These are phyloP conservation scores for Trilocha varians DNA, from an alignment of 2,888 invertebrate genomes.

Conservation along the genomic window DNA sequence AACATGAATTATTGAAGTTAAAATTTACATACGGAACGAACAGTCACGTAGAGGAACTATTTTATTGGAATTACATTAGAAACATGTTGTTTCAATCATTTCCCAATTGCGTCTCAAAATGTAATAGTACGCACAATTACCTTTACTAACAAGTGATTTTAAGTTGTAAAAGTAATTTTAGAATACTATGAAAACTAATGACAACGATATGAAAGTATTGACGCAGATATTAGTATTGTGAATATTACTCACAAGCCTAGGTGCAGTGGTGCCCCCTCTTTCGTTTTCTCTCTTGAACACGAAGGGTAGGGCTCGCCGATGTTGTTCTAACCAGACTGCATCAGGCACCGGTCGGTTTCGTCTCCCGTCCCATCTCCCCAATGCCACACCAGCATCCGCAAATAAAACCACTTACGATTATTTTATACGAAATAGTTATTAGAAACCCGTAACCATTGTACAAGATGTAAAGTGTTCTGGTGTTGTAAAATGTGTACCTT, in stretches of 20 bases:
- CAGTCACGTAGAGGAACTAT: background rate
- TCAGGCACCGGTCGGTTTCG: slow-evolving; percentile 65
- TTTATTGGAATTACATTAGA: no score
- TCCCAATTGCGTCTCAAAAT: no score
- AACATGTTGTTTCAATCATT: no score
- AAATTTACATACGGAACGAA: background rate
- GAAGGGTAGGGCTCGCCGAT: slow-evolving; percentile 63
- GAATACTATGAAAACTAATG: background rate
- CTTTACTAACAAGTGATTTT: no score
- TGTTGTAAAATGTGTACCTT: no score
- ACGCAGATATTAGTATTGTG: no score
- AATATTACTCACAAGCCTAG: slow-evolving; percentile 64
- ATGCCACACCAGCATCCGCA: slow-evolving; percentile 20
- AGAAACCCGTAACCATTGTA: no score
- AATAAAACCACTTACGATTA: slow-evolving; percentile 1
- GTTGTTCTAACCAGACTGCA: slow-evolving; percentile 67
- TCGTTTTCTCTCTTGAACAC: slow-evolving; percentile 66
- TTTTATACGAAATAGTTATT: background rate
- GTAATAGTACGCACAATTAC: no score
- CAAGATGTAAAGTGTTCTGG: no score
- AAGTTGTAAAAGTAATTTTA: no score
- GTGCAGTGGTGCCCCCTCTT: slow-evolving; percentile 40
- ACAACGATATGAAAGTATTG: background rate
- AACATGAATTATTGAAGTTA: background rate
- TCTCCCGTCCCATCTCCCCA: slow-evolving; percentile 53